Evolutionary conservation across 2,113 vertebrate genomes (phyloP), one percentile per base, ranked within the genome.

Genomic region (Ailuropoda melanoleuca): DNA sequence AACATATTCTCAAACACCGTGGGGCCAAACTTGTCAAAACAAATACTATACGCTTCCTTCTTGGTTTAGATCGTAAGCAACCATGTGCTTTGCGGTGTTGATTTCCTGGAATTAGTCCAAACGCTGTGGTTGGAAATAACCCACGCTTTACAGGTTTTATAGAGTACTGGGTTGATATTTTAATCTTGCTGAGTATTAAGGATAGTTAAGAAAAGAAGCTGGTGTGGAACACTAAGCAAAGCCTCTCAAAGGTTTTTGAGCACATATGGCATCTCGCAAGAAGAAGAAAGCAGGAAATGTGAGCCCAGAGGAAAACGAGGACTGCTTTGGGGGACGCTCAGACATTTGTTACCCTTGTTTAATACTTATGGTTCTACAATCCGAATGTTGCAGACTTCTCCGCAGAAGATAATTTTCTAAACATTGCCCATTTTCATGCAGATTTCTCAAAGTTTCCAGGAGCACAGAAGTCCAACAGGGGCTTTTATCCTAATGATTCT

Each of bases 1-100:
- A 98, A 78, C 97, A 97, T 97, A 97, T 98, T 97, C 96, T 95
- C 88, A 78, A 97, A 80, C 97, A 93, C 96, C 8, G 93, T 93
- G 91, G 95, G 96, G 92, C 95, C 95, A 55, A 56, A 64, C 82
- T 95, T 97, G 94, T 98, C 98, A 97, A 97, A 97, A 98, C 97
- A 97, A 97, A 97, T 95, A 95, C 81, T 94, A 29, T 58, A 34
- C 0, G 53, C 96, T 95, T 86, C 95, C 86, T 91, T 81, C 58
- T 93, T 62, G 93, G 64, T 97, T 95, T 56, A 48, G 53, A 81
- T 74, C 9, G 0, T 83, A 89, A 80, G 91, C 50, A 37, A 83
- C 91, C 83, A n/a, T 93, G 97, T 84, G 89, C 93, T 96, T 75
- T 81, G 89, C 1, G 55, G 82, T 78, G 64, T 88, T 93, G 72